Base-by-base conservation (phyloP, 2,888 invertebrate species). In the Dromius quadrimaculatus region DNA sequence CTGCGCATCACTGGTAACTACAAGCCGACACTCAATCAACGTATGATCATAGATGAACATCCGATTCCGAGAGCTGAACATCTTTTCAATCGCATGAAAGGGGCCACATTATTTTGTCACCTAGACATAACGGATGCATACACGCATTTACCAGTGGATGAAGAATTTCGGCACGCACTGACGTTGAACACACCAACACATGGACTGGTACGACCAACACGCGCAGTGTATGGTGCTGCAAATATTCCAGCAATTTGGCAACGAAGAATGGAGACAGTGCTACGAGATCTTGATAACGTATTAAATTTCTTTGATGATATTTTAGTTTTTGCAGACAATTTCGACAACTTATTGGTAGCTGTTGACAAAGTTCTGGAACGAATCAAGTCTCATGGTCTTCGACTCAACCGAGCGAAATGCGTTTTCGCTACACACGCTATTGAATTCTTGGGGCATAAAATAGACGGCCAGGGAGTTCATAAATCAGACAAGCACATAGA, bases 191-290 rank as follows among this genome's bases (percentile, higher is more conserved):
- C 74, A 6, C 72, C 74, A 13, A 72, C 74, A 3, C 74, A 71
- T 66, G 72, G 72, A 15, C 41, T 71, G 22, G 32, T 72, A 17
- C 61, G 61, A 9, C 61, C 61, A 15, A 36, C 36, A 1, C 61
- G 61, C 8, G 61, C 61, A 1, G 38, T 61, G 6, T 61, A 61
- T 15, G 71, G 71, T 15, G 72, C 72, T 13, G 74, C 73, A 2
- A 75, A 72, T 36, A 74, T 74, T 47, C 73, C 74, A 15, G 72
- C 74, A 5, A 71, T 74, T 15, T 74, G 74, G 74, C 73, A 73
- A 11, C 66, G 72, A 0, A 66, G 71, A 22, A 70, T 71, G 71
- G 71, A 71, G 9, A 38, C 64, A 1, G 71, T 71, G 6, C 28
- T 71, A 13, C 13, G 34, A 45, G 23, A 66, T 11, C 65, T 71